phyloP scores from a whole-genome alignment of 2,113 vertebrate genomes.

The Barbus barbus region DNA sequence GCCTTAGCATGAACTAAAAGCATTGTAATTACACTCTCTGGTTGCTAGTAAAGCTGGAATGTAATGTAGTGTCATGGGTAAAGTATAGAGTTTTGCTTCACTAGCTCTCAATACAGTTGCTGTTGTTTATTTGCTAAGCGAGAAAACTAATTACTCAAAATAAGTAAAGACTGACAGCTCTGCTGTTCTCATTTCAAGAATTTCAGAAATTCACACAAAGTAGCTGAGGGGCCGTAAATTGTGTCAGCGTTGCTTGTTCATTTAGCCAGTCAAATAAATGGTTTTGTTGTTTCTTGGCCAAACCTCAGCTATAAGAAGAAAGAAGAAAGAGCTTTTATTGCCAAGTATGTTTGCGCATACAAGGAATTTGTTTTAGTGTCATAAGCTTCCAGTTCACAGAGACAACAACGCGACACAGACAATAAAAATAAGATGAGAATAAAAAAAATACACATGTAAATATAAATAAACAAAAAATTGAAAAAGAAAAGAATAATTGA shows the following conservation, averaged over 20 bases:
- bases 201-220: not conserved
- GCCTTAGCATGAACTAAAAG: not conserved
- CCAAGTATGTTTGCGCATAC: too few relatives aligned
- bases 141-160: not conserved
- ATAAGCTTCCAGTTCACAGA: too few relatives aligned
- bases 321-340: too few relatives aligned
- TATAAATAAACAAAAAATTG: too few relatives aligned
- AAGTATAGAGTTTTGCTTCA: not conserved
- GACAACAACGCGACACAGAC: too few relatives aligned
- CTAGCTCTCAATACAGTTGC: not conserved
- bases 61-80: conserved; percentile 14
- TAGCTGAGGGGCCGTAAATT: not conserved
- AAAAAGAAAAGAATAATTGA: too few relatives aligned
- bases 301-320: too few relatives aligned
- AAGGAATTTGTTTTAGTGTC: too few relatives aligned
- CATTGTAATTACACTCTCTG: not conserved
- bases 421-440: too few relatives aligned
- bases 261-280: not conserved
- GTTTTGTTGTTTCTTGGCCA: not conserved
- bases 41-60: conserved; percentile 31
- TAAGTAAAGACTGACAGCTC: not conserved
- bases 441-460: too few relatives aligned
- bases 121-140: not conserved
- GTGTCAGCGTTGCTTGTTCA: not conserved
- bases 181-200: not conserved